phyloP scores from a whole-genome alignment of 1,140 invertebrate species.

The Tetramorium parvispinum region DNA sequence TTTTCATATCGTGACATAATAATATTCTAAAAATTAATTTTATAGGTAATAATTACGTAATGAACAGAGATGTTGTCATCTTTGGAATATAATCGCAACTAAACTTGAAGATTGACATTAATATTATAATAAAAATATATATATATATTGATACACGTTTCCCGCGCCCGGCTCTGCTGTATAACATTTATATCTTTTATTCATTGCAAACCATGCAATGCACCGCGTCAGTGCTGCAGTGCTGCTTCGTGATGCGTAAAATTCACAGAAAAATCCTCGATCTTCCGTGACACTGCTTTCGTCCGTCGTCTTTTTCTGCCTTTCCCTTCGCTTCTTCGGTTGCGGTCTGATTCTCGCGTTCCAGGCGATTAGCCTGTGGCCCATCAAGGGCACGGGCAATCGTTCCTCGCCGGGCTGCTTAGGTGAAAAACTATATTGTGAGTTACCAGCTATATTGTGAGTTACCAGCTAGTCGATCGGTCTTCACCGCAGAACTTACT shows the following conservation, averaged over 20 bases:
- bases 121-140: not conserved
- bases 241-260: conserved; percentile 54
- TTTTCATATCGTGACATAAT: no score
- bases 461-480: conserved; percentile 26
- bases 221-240: not conserved
- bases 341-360: conserved; percentile 59
- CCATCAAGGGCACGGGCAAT: conserved; percentile 37
- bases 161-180: not conserved
- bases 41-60: not conserved
- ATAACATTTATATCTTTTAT: conserved; percentile 45
- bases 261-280: conserved; percentile 47
- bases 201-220: conserved; percentile 28
- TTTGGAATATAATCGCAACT: not conserved
- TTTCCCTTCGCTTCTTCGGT: conserved; percentile 30
- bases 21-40: not conserved
- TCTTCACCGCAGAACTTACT: conserved; percentile 24
- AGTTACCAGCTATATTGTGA: conserved; percentile 45
- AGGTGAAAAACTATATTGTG: conserved; percentile 35
- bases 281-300: conserved; percentile 44
- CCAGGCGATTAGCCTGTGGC: conserved; percentile 60
- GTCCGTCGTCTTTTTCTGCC: conserved; percentile 7
- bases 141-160: not conserved
- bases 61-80: not conserved
- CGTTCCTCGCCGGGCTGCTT: not conserved
- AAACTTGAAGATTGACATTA: not conserved